Base-by-base conservation (phyloP, 2,888 invertebrate genomes). In the Protophormia terraenovae region DNA sequence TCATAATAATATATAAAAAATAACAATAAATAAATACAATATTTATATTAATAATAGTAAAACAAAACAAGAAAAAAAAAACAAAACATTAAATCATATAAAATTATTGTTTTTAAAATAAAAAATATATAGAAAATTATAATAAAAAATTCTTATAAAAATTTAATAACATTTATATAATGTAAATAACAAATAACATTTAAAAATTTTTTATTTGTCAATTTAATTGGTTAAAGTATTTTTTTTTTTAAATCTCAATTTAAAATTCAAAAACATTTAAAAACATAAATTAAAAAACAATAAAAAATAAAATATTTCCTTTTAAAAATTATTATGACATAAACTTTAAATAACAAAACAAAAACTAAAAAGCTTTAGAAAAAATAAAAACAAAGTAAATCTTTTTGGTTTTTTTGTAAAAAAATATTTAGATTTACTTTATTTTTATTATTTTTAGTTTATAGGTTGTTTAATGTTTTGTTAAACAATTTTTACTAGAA, bases 401-500 rank as follows among this genome's bases (percentile, higher is more conserved):
- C 27, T 6, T 72, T 55, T 78, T 81, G 58, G 75, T 87, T 75
- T 77, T 22, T 50, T 24, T 16, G 4, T 10, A 5, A 78, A 72
- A n/a, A n/a, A n/a, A n/a, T n/a, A n/a, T 29, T 50, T 35, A 38
- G 19, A 50, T 79, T 73, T 53, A n/a, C 58, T 67, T 55, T 75
- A 47, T 55, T 75, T 45, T 32, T 73, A n/a, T n/a, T n/a, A n/a
- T n/a, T 75, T 77, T 32, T 64, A 66, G 1, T 66, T 78, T 29
- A 12, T 38, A 60, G 6, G 12, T 69, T 64, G 22, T 67, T 82
- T 87, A 78, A 71, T 75, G 45, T 81, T 83, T 71, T 41, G 60
- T 83, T 82, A 71, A 77, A 76, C 71, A 77, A 71, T 66, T 75
- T n/a, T 79, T 82, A 87, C 88, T 86, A 86, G 14, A 78, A 87